Base-by-base conservation (phyloP, 2,888 invertebrate species). In the Mythimna albipuncta region DNA sequence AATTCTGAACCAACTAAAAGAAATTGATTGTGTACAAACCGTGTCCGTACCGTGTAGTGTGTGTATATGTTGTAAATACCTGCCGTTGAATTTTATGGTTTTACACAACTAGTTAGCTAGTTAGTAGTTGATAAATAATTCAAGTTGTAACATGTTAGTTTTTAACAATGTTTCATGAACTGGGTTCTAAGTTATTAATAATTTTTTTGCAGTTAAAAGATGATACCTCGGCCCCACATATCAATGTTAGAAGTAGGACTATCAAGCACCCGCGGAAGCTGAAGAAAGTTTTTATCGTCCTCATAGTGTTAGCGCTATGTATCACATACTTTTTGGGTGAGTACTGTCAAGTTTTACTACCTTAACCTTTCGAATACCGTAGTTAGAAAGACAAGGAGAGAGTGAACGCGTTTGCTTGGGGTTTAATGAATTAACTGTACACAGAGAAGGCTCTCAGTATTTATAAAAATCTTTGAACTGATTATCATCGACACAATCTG, bases 311-410 rank as follows among this genome's bases (percentile, higher is more conserved):
- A 76, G 96, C 90, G 75, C 76, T 96, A 90, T 93, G 92, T 73
- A 92, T 90, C 81, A 95, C 95, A 88, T 96, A 96, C 85, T 94
- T 95, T 75, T 89, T 95, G 87, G 96, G 96, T 96, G 76, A 94
- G 95, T 91, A 44, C 11, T 50, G 2, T 26, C 11, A 11, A 52
- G 16, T 11, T 54, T 52, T 66, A 55, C 19, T 55, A 32, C 2
- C 7, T 3, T 52, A 52, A 52, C 7, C 32, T 32, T 32, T 32
- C 32, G 32, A 26, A 26, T 32, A 32, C 32, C 32, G 32, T 1
- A 32, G 5, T 32, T 32, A 32, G 32, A 32, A 5, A 32, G 4
- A 32, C 32, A 32, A 32, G 3, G 5, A 32, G 5, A 32, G 32
- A 32, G 32, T 4, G 32, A 32, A 32, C 3, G 32, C 32, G 2